Base-by-base conservation (phyloP, 2,797 vertebrate species). In the Malacoraja senta region DNA sequence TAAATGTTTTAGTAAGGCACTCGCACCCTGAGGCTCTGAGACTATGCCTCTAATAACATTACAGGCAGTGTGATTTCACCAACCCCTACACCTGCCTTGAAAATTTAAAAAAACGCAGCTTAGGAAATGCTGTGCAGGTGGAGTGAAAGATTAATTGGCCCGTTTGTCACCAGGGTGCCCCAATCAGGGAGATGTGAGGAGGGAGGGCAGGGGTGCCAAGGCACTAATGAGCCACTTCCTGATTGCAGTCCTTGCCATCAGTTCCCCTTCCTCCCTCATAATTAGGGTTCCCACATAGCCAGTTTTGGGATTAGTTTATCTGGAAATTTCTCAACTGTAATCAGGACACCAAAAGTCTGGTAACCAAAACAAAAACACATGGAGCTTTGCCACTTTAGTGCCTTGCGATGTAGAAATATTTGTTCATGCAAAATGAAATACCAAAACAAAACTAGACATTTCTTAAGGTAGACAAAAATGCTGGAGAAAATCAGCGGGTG, bases 91-190 rank as follows among this genome's bases (percentile, higher is more conserved):
- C 90, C 71, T 92, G 90, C 71, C 71, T 76, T 76, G 90, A 26
- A 92, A 92, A 35, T 91, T 35, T 17, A 35, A 91, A 74, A 74
- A 74, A 74, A 53, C 4, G 44, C 44, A 74, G 4, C 71, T 91
- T 91, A 53, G 24, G 12, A 91, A 91, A 91, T 74, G 68, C 8
- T 74, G 90, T 74, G 90, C 90, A 74, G 90, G 90, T 91, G 68
- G 90, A 91, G 90, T 74, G 74, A 53, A 10, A 13, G 24, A 74
- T 92, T 92, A 92, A 76, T 92, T 58, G 21, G 38, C 71, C 26
- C 6, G 68, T 91, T n/a, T 29, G 38, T 53, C 71, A n/a, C 90
- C 38, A n/a, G 90, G 90, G 24, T 76, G 90, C 38, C 90, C 32
- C 71, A 92, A 29, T 3, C 7, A 38, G 71, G 68, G 9, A 10